Evolutionary conservation across 2,113 vertebrate genomes (phyloP).

Genomic region (Thamnophis sirtalis): DNA sequence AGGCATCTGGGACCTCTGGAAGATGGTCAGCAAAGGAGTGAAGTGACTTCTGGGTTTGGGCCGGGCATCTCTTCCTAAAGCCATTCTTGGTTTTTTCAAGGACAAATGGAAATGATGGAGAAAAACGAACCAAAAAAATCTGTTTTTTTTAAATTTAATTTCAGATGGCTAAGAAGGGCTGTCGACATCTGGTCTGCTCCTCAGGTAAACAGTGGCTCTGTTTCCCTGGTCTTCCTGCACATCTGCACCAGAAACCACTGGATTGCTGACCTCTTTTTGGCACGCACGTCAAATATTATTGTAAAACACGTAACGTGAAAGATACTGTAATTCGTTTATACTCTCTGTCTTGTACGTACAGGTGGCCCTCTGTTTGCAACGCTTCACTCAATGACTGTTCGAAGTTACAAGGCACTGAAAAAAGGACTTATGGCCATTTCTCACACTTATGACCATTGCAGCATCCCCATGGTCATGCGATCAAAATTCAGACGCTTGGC

Average conservation of each 20-base stretch:
- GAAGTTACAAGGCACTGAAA: not conserved
- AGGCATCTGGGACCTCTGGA: not conserved
- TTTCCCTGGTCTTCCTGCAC: accelerated
- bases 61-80: not conserved
- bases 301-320: not conserved
- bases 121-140: not conserved
- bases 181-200: constrained; percentile 78
- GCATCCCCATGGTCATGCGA: no score
- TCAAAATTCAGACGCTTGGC: no score
- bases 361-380: not conserved
- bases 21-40: accelerated
- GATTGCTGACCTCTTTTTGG: not conserved
- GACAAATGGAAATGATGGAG: not conserved
- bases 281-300: not conserved
- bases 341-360: not conserved
- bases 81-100: not conserved
- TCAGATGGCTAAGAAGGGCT: constrained; percentile 79
- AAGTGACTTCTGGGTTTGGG: not conserved
- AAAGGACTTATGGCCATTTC: not conserved
- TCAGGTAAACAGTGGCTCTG: constrained; percentile 74
- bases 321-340: not conserved
- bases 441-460: not conserved
- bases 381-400: no score
- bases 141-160: constrained; percentile 36
- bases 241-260: not conserved